Base-by-base conservation (phyloP, 1,140 invertebrate genomes). In the Conus ventricosus region DNA sequence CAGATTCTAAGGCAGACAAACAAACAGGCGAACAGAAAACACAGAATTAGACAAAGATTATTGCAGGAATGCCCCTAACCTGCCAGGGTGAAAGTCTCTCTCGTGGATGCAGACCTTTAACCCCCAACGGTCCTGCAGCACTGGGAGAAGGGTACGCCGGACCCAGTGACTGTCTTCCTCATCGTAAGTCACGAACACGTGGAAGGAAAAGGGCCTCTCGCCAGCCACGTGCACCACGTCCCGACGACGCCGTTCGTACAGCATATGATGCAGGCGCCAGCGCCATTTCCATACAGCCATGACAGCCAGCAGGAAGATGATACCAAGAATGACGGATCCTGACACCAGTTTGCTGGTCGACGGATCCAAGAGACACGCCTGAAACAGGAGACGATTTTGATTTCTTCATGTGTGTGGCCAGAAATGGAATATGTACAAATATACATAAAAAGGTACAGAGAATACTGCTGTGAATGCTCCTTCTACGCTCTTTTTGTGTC, bases 61-160 rank as follows among this genome's bases (percentile, higher is more conserved):
- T 39, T 39, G 39, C 39, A 39, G 39, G 39, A 39, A 39, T 39
- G 39, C 39, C 39, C 88, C 88, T 0, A 88, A 25, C 53, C 87
- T 88, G 39, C 91, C 91, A 5, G 78, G 82, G 5, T 87, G 23
- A 51, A 91, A 91, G 57, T 91, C 91, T 60, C 91, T 63, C 27
- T 91, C 67, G 85, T 91, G 91, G 63, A 91, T 82, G 87, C 91
- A 91, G 5, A 91, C 78, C 81, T 85, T 81, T 11, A 88, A 57
- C 11, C 87, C 87, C 10, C 91, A 84, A 20, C 76, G 51, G 7
- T 89, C 85, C 84, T 92, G 90, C 17, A 92, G 15, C 17, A 80
- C 71, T n/a, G 89, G 87, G 13, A 89, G 25, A 6, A 91, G 54
- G 51, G 82, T 84, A 20, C 82, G 17, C 53, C 84, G 51, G 8